phyloP scores from a whole-genome alignment of 2,113 vertebrate species.

The Petaurus breviceps region DNA sequence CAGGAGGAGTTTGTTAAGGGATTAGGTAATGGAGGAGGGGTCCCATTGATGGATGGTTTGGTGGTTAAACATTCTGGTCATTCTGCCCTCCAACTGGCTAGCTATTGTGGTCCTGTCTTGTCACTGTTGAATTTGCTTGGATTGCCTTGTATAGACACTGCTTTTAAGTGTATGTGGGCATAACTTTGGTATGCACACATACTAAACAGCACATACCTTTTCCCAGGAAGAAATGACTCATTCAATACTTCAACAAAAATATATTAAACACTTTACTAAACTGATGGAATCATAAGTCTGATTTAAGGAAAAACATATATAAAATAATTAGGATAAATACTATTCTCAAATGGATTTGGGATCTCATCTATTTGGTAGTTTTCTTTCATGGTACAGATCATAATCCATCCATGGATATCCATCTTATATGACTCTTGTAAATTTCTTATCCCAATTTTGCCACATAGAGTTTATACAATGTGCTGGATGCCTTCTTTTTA shows the following conservation, averaged over 20 bases:
- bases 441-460: neutral
- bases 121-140: too few species aligned
- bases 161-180: too few species aligned
- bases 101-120: too few species aligned
- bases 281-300: neutral
- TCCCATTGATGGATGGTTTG: too few species aligned
- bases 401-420: neutral
- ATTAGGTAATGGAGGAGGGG: too few species aligned
- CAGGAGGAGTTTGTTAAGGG: too few species aligned
- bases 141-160: too few species aligned
- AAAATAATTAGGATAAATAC: neutral
- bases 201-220: neutral
- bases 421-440: neutral
- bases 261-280: neutral
- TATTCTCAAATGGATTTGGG: neutral
- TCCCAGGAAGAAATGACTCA: neutral
- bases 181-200: neutral
- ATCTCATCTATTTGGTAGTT: neutral
- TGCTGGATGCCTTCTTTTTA: too few species aligned
- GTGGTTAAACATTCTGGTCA: too few species aligned
- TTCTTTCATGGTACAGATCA: neutral
- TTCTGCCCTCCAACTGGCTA: too few species aligned
- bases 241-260: neutral
- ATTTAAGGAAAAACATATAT: neutral
- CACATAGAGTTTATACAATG: neutral